These are phyloP conservation scores for Malurus leucopterus DNA, from an alignment of 2,797 vertebrate genomes.

Conservation along the genomic window DNA sequence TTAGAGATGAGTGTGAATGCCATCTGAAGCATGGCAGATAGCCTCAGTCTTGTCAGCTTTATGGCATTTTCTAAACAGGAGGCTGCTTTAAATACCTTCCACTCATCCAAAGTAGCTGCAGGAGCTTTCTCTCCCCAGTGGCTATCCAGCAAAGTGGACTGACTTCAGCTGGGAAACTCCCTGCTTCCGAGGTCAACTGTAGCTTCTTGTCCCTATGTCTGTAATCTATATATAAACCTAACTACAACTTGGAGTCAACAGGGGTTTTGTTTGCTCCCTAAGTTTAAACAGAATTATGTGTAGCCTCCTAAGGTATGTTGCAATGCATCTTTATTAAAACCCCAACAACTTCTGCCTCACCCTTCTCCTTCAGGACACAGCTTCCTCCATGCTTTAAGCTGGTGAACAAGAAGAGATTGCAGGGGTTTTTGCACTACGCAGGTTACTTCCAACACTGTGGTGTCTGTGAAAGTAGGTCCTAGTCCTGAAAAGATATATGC, in stretches of 20 bases:
- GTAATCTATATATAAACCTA: background rate
- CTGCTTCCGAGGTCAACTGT: background rate
- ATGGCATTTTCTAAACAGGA: background rate
- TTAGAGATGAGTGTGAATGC: background rate
- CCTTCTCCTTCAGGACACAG: background rate
- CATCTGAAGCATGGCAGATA: background rate
- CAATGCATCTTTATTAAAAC: background rate
- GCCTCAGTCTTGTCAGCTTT: background rate
- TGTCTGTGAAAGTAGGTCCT: background rate
- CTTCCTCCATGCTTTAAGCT: background rate
- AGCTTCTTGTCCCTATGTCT: background rate
- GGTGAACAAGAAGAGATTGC: background rate
- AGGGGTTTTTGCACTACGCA: background rate
- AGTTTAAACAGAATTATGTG: background rate
- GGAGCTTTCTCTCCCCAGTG: background rate
- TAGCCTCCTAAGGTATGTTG: background rate
- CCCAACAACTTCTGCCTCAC: background rate
- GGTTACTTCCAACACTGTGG: background rate
- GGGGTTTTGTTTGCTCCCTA: background rate
- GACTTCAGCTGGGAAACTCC: background rate
- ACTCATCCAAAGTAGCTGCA: background rate
- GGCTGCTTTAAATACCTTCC: background rate
- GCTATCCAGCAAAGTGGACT: background rate
- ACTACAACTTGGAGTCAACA: background rate
- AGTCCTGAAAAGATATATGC: background rate